Base-by-base conservation (phyloP, 2,113 vertebrate species). In the Upupa epops region DNA sequence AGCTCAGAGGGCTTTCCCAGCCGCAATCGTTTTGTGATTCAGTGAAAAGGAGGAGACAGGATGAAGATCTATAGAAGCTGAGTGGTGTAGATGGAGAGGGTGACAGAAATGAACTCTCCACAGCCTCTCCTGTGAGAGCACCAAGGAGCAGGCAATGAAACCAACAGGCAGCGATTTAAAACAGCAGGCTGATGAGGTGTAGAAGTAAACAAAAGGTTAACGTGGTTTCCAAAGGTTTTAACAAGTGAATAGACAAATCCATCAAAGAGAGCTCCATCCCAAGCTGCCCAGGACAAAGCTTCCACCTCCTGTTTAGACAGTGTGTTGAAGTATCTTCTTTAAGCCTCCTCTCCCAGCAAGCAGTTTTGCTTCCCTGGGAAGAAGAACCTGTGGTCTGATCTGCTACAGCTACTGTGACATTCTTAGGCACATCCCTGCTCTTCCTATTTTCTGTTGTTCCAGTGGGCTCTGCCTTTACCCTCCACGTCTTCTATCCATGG, bases 141-240 rank as follows among this genome's bases (percentile, higher is more conserved):
- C 9, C 24, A 46, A 71, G 61, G 8, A 54, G n/a, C 25, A 71
- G 28, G 40, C 45, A 73, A 21, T 5, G 22, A 61, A 90, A 65
- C 8, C 45, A 70, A 31, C 34, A 79, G 51, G 25, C 13, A 71
- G 56, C 10, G 55, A 63, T 45, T 69, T 36, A 42, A 45, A 91
- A n/a, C 37, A 69, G 48, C 2, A 54, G 21, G 16, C 31, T 61
- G 28, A 46, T 7, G 32, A 70, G 46, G 22, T 59, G 25, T 6
- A 86, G 52, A 77, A 49, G 22, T 77, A 9, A 54, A 45, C n/a
- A n/a, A 49, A 51, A 73, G 32, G 3, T 6, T 34, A 36, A 40
- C 7, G 4, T 1, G 9, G 17, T 22, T 76, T 69, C 32, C 16
- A 16, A 0, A 56, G 42, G 13, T 11, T 46, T 48, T 80, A 19